Conservation (phyloP, 2,113 vertebrate species). For the Progne subis region DNA sequence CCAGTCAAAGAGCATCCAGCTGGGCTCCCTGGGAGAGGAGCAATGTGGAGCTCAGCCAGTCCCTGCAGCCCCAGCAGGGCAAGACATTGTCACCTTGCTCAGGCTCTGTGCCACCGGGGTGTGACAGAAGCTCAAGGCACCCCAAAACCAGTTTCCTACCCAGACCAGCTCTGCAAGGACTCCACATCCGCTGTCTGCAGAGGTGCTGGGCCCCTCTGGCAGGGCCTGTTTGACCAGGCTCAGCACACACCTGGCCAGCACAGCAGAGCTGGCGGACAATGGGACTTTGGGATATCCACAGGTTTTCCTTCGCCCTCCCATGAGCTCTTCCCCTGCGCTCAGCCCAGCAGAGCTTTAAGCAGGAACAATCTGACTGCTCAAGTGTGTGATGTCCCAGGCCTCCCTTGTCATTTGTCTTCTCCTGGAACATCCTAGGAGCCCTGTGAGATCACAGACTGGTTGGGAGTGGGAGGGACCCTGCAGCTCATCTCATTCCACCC, state of each 20-base stretch:
- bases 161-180: not conserved
- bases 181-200: not conserved
- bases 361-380: not conserved
- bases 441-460: not conserved
- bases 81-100: accelerated
- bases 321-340: not conserved
- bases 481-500: not conserved
- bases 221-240: not conserved
- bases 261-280: not conserved
- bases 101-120: not conserved
- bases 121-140: not conserved
- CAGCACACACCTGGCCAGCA: not conserved
- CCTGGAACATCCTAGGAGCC: not conserved
- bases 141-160: not conserved
- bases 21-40: not conserved
- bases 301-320: not conserved
- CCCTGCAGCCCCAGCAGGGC: not conserved
- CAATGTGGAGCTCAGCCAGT: not conserved
- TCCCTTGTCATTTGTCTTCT: not conserved
- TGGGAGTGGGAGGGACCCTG: not conserved
- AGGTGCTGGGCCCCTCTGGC: not conserved
- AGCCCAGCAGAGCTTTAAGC: not conserved
- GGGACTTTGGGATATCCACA: not conserved
- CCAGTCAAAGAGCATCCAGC: not conserved
- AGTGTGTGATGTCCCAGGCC: not conserved